phyloP scores from a whole-genome alignment of 2,888 invertebrate species.

The Microdon myrmicae region DNA sequence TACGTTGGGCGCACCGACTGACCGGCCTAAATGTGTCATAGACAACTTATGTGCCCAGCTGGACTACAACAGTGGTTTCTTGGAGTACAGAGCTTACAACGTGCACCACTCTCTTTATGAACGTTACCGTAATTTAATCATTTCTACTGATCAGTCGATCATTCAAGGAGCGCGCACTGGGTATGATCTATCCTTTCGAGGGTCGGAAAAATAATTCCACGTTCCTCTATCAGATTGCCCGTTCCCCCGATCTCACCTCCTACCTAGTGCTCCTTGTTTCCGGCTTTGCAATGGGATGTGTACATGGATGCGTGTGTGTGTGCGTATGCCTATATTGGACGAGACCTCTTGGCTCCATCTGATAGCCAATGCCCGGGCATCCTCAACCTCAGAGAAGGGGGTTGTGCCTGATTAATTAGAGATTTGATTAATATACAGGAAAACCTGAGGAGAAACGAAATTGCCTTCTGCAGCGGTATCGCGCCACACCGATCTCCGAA shows the following conservation, averaged over 20 bases:
- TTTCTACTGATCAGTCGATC: slow-evolving; percentile 22
- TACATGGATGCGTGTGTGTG: too few relatives aligned
- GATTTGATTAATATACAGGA: slow-evolving; percentile 51
- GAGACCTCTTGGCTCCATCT: slow-evolving; percentile 50
- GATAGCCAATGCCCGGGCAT: slow-evolving; percentile 28
- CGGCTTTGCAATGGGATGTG: too few relatives aligned
- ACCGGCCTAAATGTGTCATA: slow-evolving; percentile 42
- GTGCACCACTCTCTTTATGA: slow-evolving; percentile 31
- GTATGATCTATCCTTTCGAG: slow-evolving; percentile 22
- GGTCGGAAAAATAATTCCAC: slow-evolving; percentile 43
- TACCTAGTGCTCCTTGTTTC: too few relatives aligned
- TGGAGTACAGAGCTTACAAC: slow-evolving; percentile 3
- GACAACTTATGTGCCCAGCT: slow-evolving; percentile 4
- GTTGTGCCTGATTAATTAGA: slow-evolving; percentile 52
- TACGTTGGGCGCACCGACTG: slow-evolving; percentile 27
- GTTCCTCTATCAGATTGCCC: slow-evolving; percentile 40
- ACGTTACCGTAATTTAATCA: slow-evolving; percentile 44
- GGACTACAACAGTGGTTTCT: not conserved
- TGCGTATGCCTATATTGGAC: too few relatives aligned
- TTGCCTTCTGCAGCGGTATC: slow-evolving; percentile 34
- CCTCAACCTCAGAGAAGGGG: slow-evolving; percentile 28
- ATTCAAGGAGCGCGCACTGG: slow-evolving; percentile 13
- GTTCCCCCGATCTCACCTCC: slow-evolving; percentile 7
- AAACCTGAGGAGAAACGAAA: slow-evolving; percentile 33
- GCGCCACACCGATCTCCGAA: slow-evolving; percentile 32